Evolutionary conservation across 2,113 vertebrate genomes (phyloP), one percentile per base, ranked within the genome.

Genomic region (Saccopteryx bilineata): DNA sequence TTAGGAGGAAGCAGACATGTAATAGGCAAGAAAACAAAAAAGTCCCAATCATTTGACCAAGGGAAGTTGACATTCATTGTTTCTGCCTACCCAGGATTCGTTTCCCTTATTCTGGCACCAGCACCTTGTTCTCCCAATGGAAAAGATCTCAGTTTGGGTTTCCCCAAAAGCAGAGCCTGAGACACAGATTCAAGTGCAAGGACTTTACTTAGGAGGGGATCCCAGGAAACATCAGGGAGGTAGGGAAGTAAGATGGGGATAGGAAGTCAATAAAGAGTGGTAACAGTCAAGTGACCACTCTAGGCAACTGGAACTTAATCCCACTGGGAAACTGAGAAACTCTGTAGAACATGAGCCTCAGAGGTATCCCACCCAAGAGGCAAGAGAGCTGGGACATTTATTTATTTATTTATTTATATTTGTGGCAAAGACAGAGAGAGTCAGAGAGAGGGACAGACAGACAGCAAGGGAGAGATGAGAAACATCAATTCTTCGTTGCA

Each of bases 11-110:
- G n/a, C 7, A 72, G 48, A 76, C 52, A 82, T 52, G 8, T 19
- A 61, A 21, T 11, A 76, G 66, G 28, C 9, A 91, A 58, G 84
- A 66, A 91, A 95, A 89, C 26, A 24, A 63, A 84, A 79, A 58
- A 61, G 26, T 9, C 48, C 33, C 60, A 24, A 74, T 66, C 12
- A 75, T 69, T 91, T 63, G 60, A 74, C 33, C 26, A 71, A 81
- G 46, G 15, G 46, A 84, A 75, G n/a, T 11, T 65, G 26, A 31
- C 26, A 31, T 31, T 12, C 23, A 58, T n/a, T 31, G 39, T 75
- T 46, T 65, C 93, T 50, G 7, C 65, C 60, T 65, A 31, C 61
- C 17, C 75, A 24, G 26, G 24, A 9, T 54, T 28, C 28, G 33
- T 12, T 26, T 17, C 7, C 31, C 46, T 74, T 63, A 19, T 63